Evolutionary conservation across 2,797 vertebrate genomes (phyloP).

Genomic region (Poecilia wingei): DNA sequence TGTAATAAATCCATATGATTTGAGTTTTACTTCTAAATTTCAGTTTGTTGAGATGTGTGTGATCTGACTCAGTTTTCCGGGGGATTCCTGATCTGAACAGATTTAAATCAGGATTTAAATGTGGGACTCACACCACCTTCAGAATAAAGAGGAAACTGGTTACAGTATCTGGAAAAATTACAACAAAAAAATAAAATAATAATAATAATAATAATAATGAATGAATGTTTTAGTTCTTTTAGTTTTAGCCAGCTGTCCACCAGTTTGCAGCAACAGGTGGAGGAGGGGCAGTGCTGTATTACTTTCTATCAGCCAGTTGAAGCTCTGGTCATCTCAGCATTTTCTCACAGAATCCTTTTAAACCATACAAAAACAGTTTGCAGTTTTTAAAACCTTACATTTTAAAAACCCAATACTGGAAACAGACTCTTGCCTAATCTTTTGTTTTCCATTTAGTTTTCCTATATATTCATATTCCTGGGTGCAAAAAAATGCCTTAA

Average conservation of each 20-base stretch:
- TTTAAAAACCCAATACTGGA: background rate
- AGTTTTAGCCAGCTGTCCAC: background rate
- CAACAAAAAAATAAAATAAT: too few relatives aligned
- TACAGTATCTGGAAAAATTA: background rate
- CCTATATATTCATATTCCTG: background rate
- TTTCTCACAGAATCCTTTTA: background rate
- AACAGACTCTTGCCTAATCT: background rate
- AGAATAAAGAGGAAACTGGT: background rate
- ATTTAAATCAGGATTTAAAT: background rate
- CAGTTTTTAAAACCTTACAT: background rate
- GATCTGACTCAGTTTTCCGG: background rate
- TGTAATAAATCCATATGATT: background rate
- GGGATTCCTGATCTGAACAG: background rate
- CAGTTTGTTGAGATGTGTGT: background rate
- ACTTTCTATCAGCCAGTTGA: background rate
- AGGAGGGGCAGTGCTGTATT: background rate
- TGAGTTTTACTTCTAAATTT: background rate
- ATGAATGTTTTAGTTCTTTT: background rate
- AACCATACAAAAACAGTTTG: background rate
- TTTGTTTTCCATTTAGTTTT: background rate
- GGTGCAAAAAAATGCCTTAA: background rate
- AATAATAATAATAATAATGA: too few relatives aligned
- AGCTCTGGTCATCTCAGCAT: background rate
- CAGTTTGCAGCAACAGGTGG: background rate
- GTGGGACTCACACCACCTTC: background rate